These are phyloP conservation scores for Trichacis sp. DNA, from an alignment of 2,888 invertebrate species.

Conservation along the genomic window DNA sequence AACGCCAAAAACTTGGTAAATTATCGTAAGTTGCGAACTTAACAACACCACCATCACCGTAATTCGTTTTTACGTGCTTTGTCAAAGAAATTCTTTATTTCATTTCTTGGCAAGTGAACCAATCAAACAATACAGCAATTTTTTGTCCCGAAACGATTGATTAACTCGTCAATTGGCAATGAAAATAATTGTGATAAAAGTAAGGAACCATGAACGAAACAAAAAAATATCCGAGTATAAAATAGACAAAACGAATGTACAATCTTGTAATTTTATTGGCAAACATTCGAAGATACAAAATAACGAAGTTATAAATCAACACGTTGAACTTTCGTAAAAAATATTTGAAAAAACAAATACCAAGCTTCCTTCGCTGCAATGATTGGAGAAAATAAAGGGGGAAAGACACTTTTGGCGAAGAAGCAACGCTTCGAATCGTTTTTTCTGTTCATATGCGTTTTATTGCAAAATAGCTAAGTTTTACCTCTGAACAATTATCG, in stretches of 20 bases:
- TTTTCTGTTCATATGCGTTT: constrained; percentile 29
- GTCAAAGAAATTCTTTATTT: constrained; percentile 12
- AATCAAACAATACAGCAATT: not conserved
- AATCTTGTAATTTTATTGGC: constrained; percentile 26
- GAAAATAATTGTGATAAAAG: not conserved
- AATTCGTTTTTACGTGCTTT: constrained; percentile 40
- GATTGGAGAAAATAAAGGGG: too few species aligned
- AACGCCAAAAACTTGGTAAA: constrained; percentile 62
- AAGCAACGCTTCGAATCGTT: not conserved
- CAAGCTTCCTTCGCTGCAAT: not conserved
- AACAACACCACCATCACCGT: constrained; percentile 51
- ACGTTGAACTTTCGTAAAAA: constrained; percentile 3
- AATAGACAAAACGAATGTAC: constrained; percentile 19
- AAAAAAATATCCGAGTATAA: constrained; percentile 10
- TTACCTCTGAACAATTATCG: constrained; percentile 20
- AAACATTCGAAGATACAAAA: constrained; percentile 21
- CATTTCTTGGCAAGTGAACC: constrained; percentile 16
- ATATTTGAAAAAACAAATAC: constrained; percentile 2
- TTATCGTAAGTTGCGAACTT: constrained; percentile 53
- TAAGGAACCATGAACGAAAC: not conserved
- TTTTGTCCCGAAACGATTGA: too few species aligned
- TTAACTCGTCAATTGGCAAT: not conserved
- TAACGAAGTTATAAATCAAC: constrained; percentile 27
- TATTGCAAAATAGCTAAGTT: constrained; percentile 36
- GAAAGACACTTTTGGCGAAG: not conserved